A percentile compares a stretch with the other conserved stretches of the same genome.
Conservation (phyloP, 1,140 invertebrate genomes). For the Polyergus mexicanus region DNA sequence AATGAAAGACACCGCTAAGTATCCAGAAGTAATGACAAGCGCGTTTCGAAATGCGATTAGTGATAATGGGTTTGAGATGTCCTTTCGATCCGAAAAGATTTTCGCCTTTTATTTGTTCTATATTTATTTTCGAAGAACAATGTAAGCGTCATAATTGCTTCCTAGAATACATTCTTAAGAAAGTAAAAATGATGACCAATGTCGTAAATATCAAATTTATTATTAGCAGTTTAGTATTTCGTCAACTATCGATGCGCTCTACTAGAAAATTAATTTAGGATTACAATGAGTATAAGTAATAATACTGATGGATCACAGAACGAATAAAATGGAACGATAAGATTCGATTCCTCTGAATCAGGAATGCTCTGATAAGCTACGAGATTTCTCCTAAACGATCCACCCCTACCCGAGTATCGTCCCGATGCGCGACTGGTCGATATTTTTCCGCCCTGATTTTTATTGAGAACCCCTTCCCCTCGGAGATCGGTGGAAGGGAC, state of each 20-base stretch:
- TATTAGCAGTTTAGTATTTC: too few species aligned
- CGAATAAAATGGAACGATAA: not conserved
- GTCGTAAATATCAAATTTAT: too few species aligned
- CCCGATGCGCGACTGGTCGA: conserved; percentile 47
- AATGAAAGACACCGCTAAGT: too few species aligned
- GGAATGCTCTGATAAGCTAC: conserved; percentile 29
- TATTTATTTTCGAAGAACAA: too few species aligned
- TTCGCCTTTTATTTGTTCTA: too few species aligned
- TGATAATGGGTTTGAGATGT: not conserved
- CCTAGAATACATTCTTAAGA: too few species aligned
- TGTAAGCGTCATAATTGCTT: too few species aligned
- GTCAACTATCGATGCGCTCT: too few species aligned
- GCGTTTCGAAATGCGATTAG: not conserved
- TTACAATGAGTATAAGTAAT: conserved; percentile 9
- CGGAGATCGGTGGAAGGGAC: not conserved
- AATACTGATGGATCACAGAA: not conserved
- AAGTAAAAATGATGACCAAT: too few species aligned
- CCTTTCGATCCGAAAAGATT: not conserved
- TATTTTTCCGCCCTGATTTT: conserved; percentile 67
- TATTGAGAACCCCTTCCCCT: conserved; percentile 16
- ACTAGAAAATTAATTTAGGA: not conserved
- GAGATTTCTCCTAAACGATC: not conserved
- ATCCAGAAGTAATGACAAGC: not conserved
- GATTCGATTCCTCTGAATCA: conserved; percentile 28
- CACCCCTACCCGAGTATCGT: not conserved